A percentile compares a stretch with the other conserved stretches of the same genome.
These are phyloP conservation scores for Biston stratarius DNA, from an alignment of 2,888 invertebrate genomes.

Conservation along the genomic window DNA sequence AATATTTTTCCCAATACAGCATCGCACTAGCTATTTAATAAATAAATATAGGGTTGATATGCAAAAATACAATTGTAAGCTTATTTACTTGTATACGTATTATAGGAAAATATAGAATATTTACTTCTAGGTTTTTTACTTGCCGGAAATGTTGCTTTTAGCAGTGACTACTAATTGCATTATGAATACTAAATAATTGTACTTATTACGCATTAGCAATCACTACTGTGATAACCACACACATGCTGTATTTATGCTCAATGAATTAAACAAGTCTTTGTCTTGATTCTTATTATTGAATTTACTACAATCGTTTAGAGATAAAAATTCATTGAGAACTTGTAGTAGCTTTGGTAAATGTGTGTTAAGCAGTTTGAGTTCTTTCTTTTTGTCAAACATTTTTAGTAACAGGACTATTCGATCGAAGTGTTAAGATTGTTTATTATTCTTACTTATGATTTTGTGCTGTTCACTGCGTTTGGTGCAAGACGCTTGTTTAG, in stretches of 20 bases:
- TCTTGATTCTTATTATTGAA: constrained; percentile 43
- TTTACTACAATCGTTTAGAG: constrained; percentile 31
- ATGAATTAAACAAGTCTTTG: constrained; percentile 52
- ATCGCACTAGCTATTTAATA: background rate
- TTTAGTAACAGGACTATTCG: constrained; percentile 48
- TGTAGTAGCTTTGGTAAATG: background rate
- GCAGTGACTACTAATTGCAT: constrained; percentile 39
- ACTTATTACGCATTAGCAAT: constrained; percentile 35
- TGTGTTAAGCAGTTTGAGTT: too few species aligned
- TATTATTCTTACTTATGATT: constrained; percentile 49
- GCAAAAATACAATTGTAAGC: background rate
- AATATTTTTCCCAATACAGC: background rate
- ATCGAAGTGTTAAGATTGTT: constrained; percentile 47
- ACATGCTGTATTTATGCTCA: constrained; percentile 39
- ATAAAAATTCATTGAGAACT: constrained; percentile 25
- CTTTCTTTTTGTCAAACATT: constrained; percentile 8
- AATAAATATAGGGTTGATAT: background rate
- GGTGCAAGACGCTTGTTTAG: constrained; percentile 53
- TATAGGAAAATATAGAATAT: constrained; percentile 23
- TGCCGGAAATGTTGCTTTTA: constrained; percentile 41
- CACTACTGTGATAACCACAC: constrained; percentile 44
- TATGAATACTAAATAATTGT: constrained; percentile 41
- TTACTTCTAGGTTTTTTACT: constrained; percentile 30
- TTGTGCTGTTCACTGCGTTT: constrained; percentile 53
- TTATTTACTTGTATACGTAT: too few species aligned